Percentiles rank a stretch among this genome's conserved stretches.
These are phyloP conservation scores for Turdus rufiventris DNA, from an alignment of 2,113 vertebrate genomes.

Conservation along the genomic window DNA sequence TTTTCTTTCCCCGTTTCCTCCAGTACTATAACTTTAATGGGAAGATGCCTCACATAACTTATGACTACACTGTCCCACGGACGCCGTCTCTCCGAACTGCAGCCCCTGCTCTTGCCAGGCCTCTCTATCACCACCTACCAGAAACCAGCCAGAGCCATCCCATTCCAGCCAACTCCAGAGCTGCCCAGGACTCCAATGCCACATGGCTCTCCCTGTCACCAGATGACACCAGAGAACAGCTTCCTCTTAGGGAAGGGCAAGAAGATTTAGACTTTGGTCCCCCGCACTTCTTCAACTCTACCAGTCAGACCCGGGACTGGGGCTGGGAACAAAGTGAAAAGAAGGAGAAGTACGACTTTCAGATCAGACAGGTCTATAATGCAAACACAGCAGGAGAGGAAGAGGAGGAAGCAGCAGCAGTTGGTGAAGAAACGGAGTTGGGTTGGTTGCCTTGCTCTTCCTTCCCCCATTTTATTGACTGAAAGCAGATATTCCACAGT, in stretches of 20 bases:
- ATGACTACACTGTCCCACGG: constrained; percentile 83
- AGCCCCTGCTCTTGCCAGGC: constrained; percentile 30
- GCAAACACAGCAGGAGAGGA: neutral
- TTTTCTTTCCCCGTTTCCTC: neutral
- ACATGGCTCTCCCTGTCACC: constrained; percentile 35
- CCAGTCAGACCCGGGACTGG: neutral
- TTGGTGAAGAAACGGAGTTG: constrained; percentile 30
- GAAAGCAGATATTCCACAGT: neutral
- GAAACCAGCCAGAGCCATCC: constrained; percentile 9
- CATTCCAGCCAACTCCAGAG: constrained; percentile 1
- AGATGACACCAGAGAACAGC: neutral
- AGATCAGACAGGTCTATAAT: constrained; percentile 29
- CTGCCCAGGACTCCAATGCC: constrained; percentile 46
- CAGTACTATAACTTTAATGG: constrained; percentile 91
- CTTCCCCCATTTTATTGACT: neutral
- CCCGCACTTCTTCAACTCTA: constrained; percentile 19
- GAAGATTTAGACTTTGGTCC: constrained; percentile 15
- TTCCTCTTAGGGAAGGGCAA: neutral
- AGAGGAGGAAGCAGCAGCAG: constrained; percentile 8
- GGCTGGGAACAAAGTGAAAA: constrained; percentile 44
- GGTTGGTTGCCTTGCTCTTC: constrained; percentile 47
- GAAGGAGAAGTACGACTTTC: constrained; percentile 43
- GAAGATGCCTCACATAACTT: constrained; percentile 86
- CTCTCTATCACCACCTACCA: constrained; percentile 35
- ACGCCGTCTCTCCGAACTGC: constrained; percentile 34